Conservation (phyloP, 2,888 invertebrate genomes). For the Sthenelais limicola region DNA sequence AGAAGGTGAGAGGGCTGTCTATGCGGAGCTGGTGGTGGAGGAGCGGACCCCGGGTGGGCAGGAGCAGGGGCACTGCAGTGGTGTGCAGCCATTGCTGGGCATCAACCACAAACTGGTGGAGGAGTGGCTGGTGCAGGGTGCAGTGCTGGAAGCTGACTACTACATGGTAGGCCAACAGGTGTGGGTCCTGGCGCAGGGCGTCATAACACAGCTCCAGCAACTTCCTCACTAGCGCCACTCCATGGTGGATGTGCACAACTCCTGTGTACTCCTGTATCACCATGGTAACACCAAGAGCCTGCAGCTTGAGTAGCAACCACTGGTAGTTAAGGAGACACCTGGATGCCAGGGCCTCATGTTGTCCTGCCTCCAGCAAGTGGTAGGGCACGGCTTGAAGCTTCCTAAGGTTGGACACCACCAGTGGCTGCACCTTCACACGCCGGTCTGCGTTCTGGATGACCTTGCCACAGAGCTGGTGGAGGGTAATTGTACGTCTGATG, state of each 20-base stretch:
- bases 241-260: constrained; percentile 23
- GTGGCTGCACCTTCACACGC: constrained; percentile 45
- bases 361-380: constrained; percentile 46
- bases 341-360: constrained; percentile 31
- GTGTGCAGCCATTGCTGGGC: constrained; percentile 40
- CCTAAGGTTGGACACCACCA: constrained; percentile 45
- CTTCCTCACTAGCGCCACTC: constrained; percentile 36
- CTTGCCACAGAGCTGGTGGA: constrained; percentile 46
- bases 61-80: constrained; percentile 42
- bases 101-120: constrained; percentile 38
- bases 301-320: constrained; percentile 44
- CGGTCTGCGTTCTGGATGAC: constrained; percentile 51
- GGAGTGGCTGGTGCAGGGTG: background rate
- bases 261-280: constrained; percentile 43
- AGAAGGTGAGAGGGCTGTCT: constrained; percentile 46
- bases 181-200: constrained; percentile 45
- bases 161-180: constrained; percentile 44
- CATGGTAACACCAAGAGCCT: constrained; percentile 36
- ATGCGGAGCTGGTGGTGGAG: constrained; percentile 34
- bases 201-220: constrained; percentile 48
- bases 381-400: constrained; percentile 50
- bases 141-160: constrained; percentile 35
- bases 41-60: too few relatives aligned
- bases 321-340: constrained; percentile 47
- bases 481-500: constrained; percentile 47